These are phyloP conservation scores for Podarcis lilfordi DNA, from an alignment of 2,797 vertebrate genomes.

Conservation along the genomic window DNA sequence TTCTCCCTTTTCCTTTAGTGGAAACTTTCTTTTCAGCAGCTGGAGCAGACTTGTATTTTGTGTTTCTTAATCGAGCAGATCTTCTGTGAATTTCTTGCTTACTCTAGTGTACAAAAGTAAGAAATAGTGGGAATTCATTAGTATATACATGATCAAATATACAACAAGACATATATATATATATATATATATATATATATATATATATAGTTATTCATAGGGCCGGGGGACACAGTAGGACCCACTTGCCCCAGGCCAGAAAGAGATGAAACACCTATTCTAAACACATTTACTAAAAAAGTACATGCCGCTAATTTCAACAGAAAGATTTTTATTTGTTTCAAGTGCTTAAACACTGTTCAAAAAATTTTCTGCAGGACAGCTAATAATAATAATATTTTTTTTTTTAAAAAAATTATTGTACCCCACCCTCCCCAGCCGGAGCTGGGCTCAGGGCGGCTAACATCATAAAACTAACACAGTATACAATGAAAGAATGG, in stretches of 20 bases:
- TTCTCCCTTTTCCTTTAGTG: constrained; percentile 97
- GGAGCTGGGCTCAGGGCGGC: no score
- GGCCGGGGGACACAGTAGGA: neutral
- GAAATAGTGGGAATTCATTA: neutral
- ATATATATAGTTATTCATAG: neutral
- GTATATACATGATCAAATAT: neutral
- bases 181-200: neutral
- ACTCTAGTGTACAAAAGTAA: constrained; percentile 77
- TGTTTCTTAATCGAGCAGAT: constrained; percentile 94
- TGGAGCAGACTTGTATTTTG: constrained; percentile 95
- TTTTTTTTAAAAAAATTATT: no score
- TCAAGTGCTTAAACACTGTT: neutral
- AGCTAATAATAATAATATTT: no score
- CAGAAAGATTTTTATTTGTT: neutral
- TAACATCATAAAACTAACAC: no score
- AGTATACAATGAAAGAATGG: neutral
- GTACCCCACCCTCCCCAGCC: no score
- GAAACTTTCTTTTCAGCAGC: constrained; percentile 98
- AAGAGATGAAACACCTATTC: neutral
- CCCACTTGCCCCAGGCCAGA: neutral
- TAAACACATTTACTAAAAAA: neutral
- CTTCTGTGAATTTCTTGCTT: constrained; percentile 97
- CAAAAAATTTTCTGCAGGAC: neutral
- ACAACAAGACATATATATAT: neutral
- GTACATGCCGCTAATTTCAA: neutral